Base-by-base conservation (phyloP, 2,113 vertebrate species). In the Apeltes quadracus region DNA sequence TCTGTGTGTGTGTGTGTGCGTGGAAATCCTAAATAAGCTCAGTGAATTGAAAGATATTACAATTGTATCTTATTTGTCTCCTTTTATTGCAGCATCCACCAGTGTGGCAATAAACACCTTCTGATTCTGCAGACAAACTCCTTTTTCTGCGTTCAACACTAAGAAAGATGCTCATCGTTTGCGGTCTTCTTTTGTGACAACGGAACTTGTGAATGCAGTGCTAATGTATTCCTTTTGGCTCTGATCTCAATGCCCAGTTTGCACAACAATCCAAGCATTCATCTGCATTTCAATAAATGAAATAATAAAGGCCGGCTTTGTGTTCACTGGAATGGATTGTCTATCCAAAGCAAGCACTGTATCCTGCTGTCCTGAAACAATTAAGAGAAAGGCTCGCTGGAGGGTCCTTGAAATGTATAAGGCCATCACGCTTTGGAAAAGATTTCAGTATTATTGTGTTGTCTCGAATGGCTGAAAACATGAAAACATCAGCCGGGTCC, bases 401-500 rank as follows among this genome's bases (percentile, higher is more conserved):
- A 68, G 36, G 41, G 59, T 18, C 16, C 27, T 11, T 29, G 15
- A 50, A 59, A 67, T 13, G 16, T 41, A 51, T 51, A 57, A 34
- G 48, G 50, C 29, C 39, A 22, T 13, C 23, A 3, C n/a, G 18
- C 54, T 57, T 59, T 65, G 27, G 39, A 39, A 66, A 61, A 66
- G 32, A 55, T 38, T 36, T 41, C 44, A 29, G 13, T 32, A 59
- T 59, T n/a, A 1, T 32, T 32, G 61, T 68, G 63, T 70, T 56
- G 58, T 48, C n/a, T 34, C 57, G 68, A 81, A 79, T 61, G 58
- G n/a, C 39, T 11, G 13, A 44, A 36, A 66, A 41, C 70, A 39
- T 70, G 72, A 12, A 87, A 62, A 51, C 62, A 58, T n/a, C 65
- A 53, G 38, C 22, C 34, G 14, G 15, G 55, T 63, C 58, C 48